A percentile compares a stretch with the other conserved stretches of the same genome.
phyloP scores from a whole-genome alignment of 2,888 invertebrate species.

The Anaspis maculata region DNA sequence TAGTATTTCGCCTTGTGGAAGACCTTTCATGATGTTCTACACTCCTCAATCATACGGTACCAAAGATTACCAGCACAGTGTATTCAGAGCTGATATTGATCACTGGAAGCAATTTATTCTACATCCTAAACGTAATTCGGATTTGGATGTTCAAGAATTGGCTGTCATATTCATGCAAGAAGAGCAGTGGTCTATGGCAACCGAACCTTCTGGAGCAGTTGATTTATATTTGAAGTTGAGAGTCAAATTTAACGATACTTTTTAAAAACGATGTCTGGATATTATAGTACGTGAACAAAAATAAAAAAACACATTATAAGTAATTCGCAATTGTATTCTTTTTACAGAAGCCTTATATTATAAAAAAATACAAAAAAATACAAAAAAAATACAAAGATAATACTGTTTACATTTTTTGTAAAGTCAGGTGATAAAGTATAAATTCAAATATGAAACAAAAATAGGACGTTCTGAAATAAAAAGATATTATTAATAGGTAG shows the following conservation, averaged over 20 bases:
- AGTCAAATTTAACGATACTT: background rate
- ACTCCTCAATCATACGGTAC: conserved; percentile 6
- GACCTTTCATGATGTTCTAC: conserved; percentile 10
- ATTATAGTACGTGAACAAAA: too few relatives aligned
- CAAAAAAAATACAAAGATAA: too few relatives aligned
- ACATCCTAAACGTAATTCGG: background rate
- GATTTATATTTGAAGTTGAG: conserved; percentile 4
- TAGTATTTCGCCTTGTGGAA: conserved; percentile 8
- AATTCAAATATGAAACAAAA: too few relatives aligned
- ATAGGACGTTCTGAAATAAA: too few relatives aligned
- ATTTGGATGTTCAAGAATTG: conserved; percentile 4
- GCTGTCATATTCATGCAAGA: conserved; percentile 2
- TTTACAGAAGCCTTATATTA: too few relatives aligned
- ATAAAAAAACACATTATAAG: too few relatives aligned
- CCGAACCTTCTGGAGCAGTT: conserved; percentile 1
- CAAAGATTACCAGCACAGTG: background rate
- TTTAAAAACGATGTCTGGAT: background rate
- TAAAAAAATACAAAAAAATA: too few relatives aligned
- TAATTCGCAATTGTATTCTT: too few relatives aligned
- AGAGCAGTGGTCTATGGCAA: conserved; percentile 1
- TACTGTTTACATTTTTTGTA: too few relatives aligned
- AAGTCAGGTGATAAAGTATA: too few relatives aligned
- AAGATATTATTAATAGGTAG: too few relatives aligned
- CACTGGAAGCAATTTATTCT: conserved; percentile 1
- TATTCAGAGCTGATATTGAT: conserved; percentile 1